Base-by-base conservation (phyloP, 2,888 invertebrate genomes). In the Callyntrura guangdongensis region DNA sequence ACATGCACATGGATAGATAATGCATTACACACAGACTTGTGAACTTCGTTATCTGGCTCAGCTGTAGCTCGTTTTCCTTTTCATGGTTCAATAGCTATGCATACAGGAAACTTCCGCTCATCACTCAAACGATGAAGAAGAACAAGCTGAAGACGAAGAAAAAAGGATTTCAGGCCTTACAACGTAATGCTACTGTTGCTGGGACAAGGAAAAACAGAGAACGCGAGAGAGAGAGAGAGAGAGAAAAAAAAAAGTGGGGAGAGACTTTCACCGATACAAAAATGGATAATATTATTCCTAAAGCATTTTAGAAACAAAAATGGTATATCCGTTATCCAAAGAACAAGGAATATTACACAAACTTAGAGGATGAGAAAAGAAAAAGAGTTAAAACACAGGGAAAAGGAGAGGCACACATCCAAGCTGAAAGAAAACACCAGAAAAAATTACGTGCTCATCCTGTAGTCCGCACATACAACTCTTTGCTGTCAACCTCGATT, bases 31-130 rank as follows among this genome's bases (percentile, higher is more conserved):
- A 85, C 82, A 86, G 85, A 90, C 90, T 90, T 90, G 86, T 90
- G 90, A 90, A 90, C 90, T 90, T 90, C 81, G 90, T 90, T 90
- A 90, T 90, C 90, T 90, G 90, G 86, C 90, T 85, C 85, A 90
- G 90, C 90, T 86, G 86, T 86, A 90, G 61, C 86, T 86, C 81
- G 85, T 90, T 90, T 90, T 69, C 90, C 74, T 81, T 86, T 90
- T 90, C 90, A 90, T 86, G 90, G 90, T 90, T 90, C 90, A 90
- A 90, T 90, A 81, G 90, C 90, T 90, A 90, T 90, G 90, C 90
- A 90, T 90, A 90, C 90, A 86, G 81, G 81, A 90, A 90, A 90
- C 90, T 86, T 85, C 72, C 79, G 86, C 90, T 90, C 90, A 90
- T 90, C 90, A 90, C 90, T 90, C 90, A 90, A 90, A 86, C 86